These are phyloP conservation scores for Hyperoplus immaculatus DNA, from an alignment of 2,797 vertebrate species.

Conservation along the genomic window DNA sequence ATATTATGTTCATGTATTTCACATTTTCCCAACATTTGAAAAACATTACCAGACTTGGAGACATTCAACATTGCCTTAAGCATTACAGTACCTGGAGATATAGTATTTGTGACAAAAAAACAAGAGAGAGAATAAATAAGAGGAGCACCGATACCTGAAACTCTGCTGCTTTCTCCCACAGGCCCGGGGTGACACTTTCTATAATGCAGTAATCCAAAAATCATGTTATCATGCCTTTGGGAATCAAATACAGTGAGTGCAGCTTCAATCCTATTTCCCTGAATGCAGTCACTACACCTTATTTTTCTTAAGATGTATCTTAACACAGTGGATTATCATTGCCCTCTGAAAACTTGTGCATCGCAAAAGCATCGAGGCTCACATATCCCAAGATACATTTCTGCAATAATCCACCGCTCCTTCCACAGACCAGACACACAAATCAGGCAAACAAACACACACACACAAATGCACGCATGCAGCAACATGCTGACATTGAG, in stretches of 20 bases:
- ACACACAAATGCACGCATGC: slow-evolving; percentile 39
- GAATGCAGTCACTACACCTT: slow-evolving; percentile 66
- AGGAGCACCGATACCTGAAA: slow-evolving; percentile 29
- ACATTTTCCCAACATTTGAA: slow-evolving; percentile 14
- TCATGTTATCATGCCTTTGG: slow-evolving; percentile 79
- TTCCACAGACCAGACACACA: slow-evolving; percentile 41
- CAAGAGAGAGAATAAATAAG: slow-evolving; percentile 32
- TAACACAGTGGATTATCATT: slow-evolving; percentile 82
- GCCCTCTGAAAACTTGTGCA: slow-evolving; percentile 68
- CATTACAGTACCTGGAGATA: not conserved
- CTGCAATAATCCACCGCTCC: slow-evolving; percentile 68
- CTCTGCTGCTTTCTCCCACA: slow-evolving; percentile 57
- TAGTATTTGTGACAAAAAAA: slow-evolving; percentile 16
- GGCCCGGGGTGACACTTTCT: slow-evolving; percentile 75
- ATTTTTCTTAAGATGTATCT: slow-evolving; percentile 71
- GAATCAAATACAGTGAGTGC: slow-evolving; percentile 78
- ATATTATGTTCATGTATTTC: not conserved
- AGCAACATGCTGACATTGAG: slow-evolving; percentile 55
- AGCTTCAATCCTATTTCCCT: slow-evolving; percentile 80
- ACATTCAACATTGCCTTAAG: not conserved
- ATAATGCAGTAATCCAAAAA: slow-evolving; percentile 85
- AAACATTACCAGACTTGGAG: slow-evolving; percentile 17
- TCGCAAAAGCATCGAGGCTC: slow-evolving; percentile 50
- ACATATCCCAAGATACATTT: slow-evolving; percentile 68
- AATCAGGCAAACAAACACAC: slow-evolving; percentile 14